Base-by-base conservation (phyloP, 2,113 vertebrate species). In the Gallinago undulata region DNA sequence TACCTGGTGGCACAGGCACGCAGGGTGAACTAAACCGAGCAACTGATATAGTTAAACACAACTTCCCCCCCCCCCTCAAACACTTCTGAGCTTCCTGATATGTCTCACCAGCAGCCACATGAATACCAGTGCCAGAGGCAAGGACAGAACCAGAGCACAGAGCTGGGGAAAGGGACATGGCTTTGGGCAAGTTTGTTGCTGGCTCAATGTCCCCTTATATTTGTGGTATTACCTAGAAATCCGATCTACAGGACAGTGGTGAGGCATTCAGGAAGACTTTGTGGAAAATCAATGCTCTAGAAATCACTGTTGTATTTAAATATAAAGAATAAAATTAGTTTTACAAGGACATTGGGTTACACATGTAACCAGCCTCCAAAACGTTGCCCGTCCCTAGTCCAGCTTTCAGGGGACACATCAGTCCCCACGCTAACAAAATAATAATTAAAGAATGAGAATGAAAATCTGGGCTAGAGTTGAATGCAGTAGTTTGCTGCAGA, bases 341-440 rank as follows among this genome's bases (percentile, higher is more conserved):
- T 45, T 45, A 25, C 8, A 24, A 57, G 45, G 35, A 51, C 30
- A 18, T 6, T 3, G 50, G 55, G 10, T 45, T 53, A 6, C 22
- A 23, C 19, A 67, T 57, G 27, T 13, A 17, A 47, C 1, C 35
- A 92, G 43, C 43, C 39, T 37, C 37, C 31, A 37, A 13, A 69
- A 37, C 14, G 3, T 14, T 24, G 19, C 51, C 48, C 7, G 33
- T 64, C n/a, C 60, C 27, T 55, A 17, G 18, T 19, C 21, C 28
- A 12, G 23, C 1, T 28, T 43, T 19, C 72, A 13, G 77, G 19
- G 75, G 37, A 11, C 31, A n/a, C n/a, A 2, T 1, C 78, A 16
- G 31, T 5, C 55, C 48, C 63, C 19, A 31, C 3, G 2, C 11
- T 5, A 6, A 25, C 16, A 3, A n/a, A 56, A 7, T 1, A 5